phyloP scores from a whole-genome alignment of 2,888 invertebrate genomes.

The Malachius bipustulatus region DNA sequence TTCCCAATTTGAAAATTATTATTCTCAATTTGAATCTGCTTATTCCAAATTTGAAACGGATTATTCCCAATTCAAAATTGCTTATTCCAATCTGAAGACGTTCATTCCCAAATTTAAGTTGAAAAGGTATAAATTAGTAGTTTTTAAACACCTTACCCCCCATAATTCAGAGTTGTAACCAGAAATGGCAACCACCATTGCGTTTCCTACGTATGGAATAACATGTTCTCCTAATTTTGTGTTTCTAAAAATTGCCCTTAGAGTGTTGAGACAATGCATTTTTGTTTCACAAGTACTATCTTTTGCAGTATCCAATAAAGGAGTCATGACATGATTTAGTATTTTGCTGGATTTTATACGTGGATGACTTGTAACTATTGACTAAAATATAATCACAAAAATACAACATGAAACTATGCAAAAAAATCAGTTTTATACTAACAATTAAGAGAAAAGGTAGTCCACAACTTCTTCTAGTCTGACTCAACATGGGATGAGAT shows the following conservation, averaged over 20 bases:
- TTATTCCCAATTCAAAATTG: no score
- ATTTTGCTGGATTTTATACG: background rate
- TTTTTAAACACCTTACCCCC: constrained; percentile 58
- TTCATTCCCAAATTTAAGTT: no score
- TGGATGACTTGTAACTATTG: background rate
- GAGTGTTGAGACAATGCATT: constrained; percentile 76
- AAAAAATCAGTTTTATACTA: constrained; percentile 11
- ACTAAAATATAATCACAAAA: constrained; percentile 1
- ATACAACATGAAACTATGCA: background rate
- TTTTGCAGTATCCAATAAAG: background rate
- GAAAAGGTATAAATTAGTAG: no score
- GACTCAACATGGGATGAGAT: constrained; percentile 47
- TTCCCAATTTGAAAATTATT: no score
- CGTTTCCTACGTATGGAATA: constrained; percentile 54
- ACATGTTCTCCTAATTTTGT: constrained; percentile 62
- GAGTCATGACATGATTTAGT: background rate
- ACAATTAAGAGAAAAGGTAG: constrained; percentile 86
- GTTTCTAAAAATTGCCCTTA: constrained; percentile 69
- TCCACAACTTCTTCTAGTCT: constrained; percentile 87
- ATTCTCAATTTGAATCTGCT: no score
- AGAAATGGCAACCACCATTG: constrained; percentile 56
- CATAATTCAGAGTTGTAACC: constrained; percentile 66
- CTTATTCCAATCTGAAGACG: no score
- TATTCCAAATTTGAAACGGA: no score
- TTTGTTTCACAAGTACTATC: constrained; percentile 38